Evolutionary conservation across 2,797 vertebrate genomes (phyloP).

Genomic region (Rousettus madagascariensis): DNA sequence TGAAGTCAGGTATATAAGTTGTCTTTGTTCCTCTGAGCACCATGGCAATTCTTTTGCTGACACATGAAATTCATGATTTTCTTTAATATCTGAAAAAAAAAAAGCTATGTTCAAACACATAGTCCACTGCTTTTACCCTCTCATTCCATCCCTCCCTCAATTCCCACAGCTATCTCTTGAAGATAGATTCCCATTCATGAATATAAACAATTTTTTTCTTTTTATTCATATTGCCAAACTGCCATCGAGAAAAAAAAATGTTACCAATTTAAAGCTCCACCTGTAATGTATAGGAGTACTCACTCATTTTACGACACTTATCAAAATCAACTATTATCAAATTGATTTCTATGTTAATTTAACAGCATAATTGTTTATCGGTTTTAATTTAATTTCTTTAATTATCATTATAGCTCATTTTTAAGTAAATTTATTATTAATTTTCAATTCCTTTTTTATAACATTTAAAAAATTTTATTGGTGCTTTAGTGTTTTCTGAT

Average conservation of each 20-base stretch:
- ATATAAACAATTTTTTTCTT: not conserved
- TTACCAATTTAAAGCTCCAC: not conserved
- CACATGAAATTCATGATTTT: not conserved
- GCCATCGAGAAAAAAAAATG: not conserved
- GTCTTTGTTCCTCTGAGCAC: not conserved
- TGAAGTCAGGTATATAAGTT: not conserved
- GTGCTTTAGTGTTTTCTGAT: not conserved
- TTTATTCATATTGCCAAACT: not conserved
- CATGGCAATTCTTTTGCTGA: not conserved
- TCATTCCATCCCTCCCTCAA: too few relatives aligned
- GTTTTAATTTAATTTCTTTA: not conserved
- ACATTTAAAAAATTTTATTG: not conserved
- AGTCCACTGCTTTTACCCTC: not conserved
- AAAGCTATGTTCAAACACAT: not conserved
- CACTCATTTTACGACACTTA: not conserved
- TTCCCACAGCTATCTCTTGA: not conserved
- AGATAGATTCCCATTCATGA: not conserved
- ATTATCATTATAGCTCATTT: not conserved
- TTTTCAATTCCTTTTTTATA: not conserved
- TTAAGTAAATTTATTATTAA: not conserved
- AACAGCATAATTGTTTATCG: not conserved
- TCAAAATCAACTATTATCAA: not conserved
- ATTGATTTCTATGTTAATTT: not conserved
- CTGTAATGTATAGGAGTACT: not conserved
- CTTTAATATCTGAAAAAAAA: not conserved